Conservation (phyloP, 2,888 invertebrate species). For the Rosalia funebris region DNA sequence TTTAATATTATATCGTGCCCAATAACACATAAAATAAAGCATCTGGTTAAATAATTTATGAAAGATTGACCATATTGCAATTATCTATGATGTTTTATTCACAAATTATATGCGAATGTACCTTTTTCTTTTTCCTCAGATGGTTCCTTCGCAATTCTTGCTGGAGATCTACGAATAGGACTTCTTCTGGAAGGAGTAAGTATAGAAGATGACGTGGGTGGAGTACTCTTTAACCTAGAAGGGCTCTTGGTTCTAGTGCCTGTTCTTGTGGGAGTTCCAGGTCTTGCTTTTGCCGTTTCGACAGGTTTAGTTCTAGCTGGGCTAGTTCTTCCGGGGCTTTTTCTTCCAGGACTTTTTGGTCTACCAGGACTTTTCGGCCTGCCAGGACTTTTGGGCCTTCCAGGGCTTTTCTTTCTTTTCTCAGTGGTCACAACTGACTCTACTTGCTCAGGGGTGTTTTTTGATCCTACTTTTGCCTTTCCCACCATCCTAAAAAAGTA, state of each 20-base stretch:
- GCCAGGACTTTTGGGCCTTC: conserved; percentile 39
- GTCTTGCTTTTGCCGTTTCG: conserved; percentile 36
- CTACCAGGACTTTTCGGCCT: conserved; percentile 33
- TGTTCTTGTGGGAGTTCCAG: conserved; percentile 41
- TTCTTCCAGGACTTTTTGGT: conserved; percentile 34
- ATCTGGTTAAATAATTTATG: too few relatives aligned
- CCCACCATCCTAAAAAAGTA: conserved; percentile 34
- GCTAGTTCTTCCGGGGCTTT: conserved; percentile 40
- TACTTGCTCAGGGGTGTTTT: conserved; percentile 4
- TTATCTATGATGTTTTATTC: too few relatives aligned
- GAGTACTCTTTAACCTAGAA: conserved; percentile 33
- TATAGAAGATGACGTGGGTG: conserved; percentile 41
- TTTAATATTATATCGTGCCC: too few relatives aligned
- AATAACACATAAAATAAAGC: too few relatives aligned
- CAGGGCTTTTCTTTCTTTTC: conserved; percentile 32
- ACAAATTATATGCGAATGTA: conserved; percentile 17
- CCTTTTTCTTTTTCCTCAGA: conserved; percentile 40
- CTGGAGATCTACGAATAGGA: conserved; percentile 43
- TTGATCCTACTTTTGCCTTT: conserved; percentile 31
- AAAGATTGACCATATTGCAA: too few relatives aligned
- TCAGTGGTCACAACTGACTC: conserved; percentile 20
- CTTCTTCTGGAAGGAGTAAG: conserved; percentile 43
- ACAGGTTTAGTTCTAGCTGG: conserved; percentile 39
- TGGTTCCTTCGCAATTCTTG: conserved; percentile 35
- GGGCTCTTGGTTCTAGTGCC: conserved; percentile 41